phyloP scores from a whole-genome alignment of 1,140 invertebrate species.

The Euwallacea similis region DNA sequence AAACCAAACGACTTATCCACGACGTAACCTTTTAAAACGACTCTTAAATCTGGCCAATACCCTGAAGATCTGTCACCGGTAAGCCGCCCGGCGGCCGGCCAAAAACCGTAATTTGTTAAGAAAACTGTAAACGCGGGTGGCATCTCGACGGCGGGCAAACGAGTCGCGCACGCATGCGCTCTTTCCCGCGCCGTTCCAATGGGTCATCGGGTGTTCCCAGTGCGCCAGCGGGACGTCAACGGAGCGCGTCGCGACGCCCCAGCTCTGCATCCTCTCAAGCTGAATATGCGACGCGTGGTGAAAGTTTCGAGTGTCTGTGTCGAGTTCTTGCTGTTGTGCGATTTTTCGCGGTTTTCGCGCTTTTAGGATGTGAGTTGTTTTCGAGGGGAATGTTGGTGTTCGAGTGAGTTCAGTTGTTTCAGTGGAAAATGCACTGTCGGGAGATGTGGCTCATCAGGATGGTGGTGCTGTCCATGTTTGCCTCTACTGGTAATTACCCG shows the following conservation, averaged over 20 bases:
- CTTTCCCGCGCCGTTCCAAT: neutral
- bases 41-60: no score
- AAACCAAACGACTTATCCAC: no score
- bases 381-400: neutral
- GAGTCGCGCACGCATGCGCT: neutral
- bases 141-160: neutral
- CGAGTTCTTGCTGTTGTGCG: neutral
- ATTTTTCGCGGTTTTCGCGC: neutral
- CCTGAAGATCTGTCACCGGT: no score
- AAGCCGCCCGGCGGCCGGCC: no score
- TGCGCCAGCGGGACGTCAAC: slow-evolving; percentile 7
- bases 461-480: slow-evolving; percentile 28
- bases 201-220: slow-evolving; percentile 3
- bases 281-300: slow-evolving; percentile 7
- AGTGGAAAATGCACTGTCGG: slow-evolving; percentile 12
- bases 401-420: neutral
- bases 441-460: slow-evolving; percentile 17
- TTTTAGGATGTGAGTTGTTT: neutral
- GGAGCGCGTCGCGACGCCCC: slow-evolving; percentile 15
- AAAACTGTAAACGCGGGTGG: no score
- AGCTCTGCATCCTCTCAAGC: neutral
- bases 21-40: no score
- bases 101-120: no score
- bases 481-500: slow-evolving; percentile 21
- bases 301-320: slow-evolving; percentile 4